A percentile compares a stretch with the other conserved stretches of the same genome.
Conservation (phyloP, 30 jellyfish, hydroid and myxozoan species). For the Hydra vulgaris region DNA sequence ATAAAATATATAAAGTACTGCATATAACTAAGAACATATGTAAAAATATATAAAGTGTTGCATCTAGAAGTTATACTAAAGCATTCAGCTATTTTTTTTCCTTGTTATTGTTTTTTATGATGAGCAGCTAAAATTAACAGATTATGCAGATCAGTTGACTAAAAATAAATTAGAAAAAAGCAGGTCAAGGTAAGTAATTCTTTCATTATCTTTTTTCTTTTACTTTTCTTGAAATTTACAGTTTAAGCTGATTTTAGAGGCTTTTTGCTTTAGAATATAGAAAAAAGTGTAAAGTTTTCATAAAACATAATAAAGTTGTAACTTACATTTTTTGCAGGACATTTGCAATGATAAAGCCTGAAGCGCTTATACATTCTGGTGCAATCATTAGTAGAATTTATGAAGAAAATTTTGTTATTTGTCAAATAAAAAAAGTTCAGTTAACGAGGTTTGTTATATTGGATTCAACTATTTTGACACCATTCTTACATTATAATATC, state of each 20-base stretch:
- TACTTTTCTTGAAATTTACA: not conserved
- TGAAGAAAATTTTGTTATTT: slow-evolving; percentile 67
- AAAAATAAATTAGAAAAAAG: slow-evolving; percentile 43
- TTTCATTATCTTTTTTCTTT: not conserved
- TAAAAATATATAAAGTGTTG: too few relatives aligned
- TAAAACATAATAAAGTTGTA: too few relatives aligned
- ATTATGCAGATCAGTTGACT: slow-evolving; percentile 88
- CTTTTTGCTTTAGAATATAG: too few relatives aligned
- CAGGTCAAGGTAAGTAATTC: slow-evolving; percentile 61
- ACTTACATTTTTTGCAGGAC: slow-evolving; percentile 60
- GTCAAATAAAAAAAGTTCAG: slow-evolving; percentile 63
- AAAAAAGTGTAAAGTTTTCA: too few relatives aligned
- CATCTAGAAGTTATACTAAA: too few relatives aligned
- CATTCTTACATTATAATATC: too few relatives aligned
- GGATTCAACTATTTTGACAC: too few relatives aligned
- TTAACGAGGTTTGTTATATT: slow-evolving; percentile 44
- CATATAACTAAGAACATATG: too few relatives aligned
- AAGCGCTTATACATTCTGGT: slow-evolving; percentile 72
- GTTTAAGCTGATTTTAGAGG: not conserved
- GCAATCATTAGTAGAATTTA: slow-evolving; percentile 66
- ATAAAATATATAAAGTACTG: too few relatives aligned
- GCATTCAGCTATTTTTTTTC: too few relatives aligned
- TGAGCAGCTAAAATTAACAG: slow-evolving; percentile 66
- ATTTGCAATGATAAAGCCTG: slow-evolving; percentile 87
- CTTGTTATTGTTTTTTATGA: too few relatives aligned